Evolutionary conservation across 2,113 vertebrate species (phyloP), one percentile per base, ranked within the genome.

Genomic region (Scartelaos histophorus): DNA sequence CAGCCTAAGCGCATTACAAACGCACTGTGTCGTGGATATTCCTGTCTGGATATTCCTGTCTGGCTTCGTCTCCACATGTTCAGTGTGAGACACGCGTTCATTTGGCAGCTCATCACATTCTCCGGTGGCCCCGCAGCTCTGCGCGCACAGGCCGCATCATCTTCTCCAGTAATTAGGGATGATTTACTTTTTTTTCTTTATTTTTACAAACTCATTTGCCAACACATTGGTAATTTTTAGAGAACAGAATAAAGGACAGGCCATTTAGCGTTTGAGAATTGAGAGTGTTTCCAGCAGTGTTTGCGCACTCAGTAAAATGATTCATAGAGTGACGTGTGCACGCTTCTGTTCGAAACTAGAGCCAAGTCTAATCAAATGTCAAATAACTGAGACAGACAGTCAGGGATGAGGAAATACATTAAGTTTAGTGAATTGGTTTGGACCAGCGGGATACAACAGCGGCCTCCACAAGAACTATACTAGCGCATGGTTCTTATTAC

Each of bases 71-170:
- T 24, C 56, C 3, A 25, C 1, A 22, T 58, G 22, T 58, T 25
- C 56, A 58, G 56, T 25, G 56, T 24, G 12, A 58, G 56, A 58
- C 71, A 66, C 61, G 73, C 75, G 82, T 66, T 75, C 75, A 76
- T 85, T 87, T 87, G 80, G 80, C 83, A 73, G 78, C 71, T 60
- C 75, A 56, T 74, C 78, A 82, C n/a, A 73, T 56, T 81, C 78
- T 80, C 78, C 34, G 68, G 74, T 71, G 56, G 24, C 56, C 22
- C 56, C 22, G 56, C 56, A 13, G 7, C 21, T 57, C 56, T 3
- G 22, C 13, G 58, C 24, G 58, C 12, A 24, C 12, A 34, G 13
- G 13, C 22, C 66, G 5, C 13, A n/a, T 2, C 53, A n/a, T 56
- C 60, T 47, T 75, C 64, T 66, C 21, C 25, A 12, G 34, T 35